Conservation (phyloP, 1,140 invertebrate species). For the Solenopsis fugax region DNA sequence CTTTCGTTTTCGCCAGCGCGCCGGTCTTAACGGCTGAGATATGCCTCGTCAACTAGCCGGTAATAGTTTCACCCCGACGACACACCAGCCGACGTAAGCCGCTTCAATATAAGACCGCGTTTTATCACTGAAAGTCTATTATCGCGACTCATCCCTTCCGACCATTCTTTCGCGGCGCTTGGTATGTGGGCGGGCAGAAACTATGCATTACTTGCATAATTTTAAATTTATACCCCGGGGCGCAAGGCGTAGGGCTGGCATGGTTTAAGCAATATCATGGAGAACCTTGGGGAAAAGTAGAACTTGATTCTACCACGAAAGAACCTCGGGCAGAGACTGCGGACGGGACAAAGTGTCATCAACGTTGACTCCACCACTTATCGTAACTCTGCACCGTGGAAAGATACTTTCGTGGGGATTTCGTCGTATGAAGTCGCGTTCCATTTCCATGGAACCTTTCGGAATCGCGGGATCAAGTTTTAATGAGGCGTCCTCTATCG, state of each 20-base stretch:
- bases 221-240: conserved; percentile 79
- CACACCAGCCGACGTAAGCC: conserved; percentile 75
- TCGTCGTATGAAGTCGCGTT: conserved; percentile 32
- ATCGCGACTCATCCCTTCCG: conserved; percentile 72
- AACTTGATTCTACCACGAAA: conserved; percentile 7
- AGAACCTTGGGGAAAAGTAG: conserved; percentile 42
- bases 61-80: conserved; percentile 78
- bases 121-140: conserved; percentile 84
- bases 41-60: conserved; percentile 75
- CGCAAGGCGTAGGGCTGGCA: conserved; percentile 14
- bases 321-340: conserved; percentile 15
- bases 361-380: conserved; percentile 51
- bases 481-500: conserved; percentile 65
- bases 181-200: conserved; percentile 77
- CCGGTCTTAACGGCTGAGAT: conserved; percentile 68
- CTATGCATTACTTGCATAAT: conserved; percentile 81
- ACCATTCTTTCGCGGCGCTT: conserved; percentile 74
- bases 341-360: conserved; percentile 51
- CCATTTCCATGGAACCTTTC: conserved; percentile 53
- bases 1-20: conserved; percentile 41
- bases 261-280: conserved; percentile 32
- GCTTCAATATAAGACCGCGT: conserved; percentile 78
- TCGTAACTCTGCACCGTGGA: conserved; percentile 30
- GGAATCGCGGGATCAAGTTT: conserved; percentile 63
- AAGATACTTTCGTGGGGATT: conserved; percentile 56